A percentile compares a stretch with the other conserved stretches of the same genome.
phyloP scores from a whole-genome alignment of 2,797 vertebrate genomes.

The Anisognathus igniventris region DNA sequence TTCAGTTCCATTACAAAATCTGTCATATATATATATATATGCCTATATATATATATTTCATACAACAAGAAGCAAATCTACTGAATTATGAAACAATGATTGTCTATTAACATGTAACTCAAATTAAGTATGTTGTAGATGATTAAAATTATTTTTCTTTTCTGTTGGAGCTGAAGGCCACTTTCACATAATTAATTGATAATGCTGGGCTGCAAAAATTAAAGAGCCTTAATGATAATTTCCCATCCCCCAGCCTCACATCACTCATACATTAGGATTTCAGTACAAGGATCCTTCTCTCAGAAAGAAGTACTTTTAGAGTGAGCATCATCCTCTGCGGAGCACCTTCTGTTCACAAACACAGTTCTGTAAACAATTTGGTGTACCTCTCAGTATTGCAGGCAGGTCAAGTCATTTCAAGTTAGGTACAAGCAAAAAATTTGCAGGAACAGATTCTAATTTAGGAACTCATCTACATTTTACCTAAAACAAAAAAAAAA shows the following conservation, averaged over 20 bases:
- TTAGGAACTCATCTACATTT: slow-evolving; percentile 30
- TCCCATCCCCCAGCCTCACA: background rate
- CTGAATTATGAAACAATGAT: slow-evolving; percentile 54
- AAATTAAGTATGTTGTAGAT: slow-evolving; percentile 46
- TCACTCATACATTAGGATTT: background rate
- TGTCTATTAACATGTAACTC: slow-evolving; percentile 62
- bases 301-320: slow-evolving; percentile 42
- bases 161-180: slow-evolving; percentile 72
- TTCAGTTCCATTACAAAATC: slow-evolving; percentile 67
- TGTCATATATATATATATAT: background rate
- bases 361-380: background rate
- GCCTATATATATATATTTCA: slow-evolving; percentile 21
- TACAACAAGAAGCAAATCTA: slow-evolving; percentile 60
- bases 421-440: background rate
- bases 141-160: slow-evolving; percentile 29
- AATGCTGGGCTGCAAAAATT: slow-evolving; percentile 47
- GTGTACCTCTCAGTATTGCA: background rate
- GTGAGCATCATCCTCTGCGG: background rate
- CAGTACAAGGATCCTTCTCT: background rate
- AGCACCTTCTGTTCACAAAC: background rate
- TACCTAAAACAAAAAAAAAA: background rate
- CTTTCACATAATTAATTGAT: slow-evolving; percentile 63
- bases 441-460: background rate
- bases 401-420: background rate
- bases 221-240: slow-evolving; percentile 37